These are phyloP conservation scores for Euphonia xanthogaster DNA, from an alignment of 2,797 vertebrate species.

Conservation along the genomic window DNA sequence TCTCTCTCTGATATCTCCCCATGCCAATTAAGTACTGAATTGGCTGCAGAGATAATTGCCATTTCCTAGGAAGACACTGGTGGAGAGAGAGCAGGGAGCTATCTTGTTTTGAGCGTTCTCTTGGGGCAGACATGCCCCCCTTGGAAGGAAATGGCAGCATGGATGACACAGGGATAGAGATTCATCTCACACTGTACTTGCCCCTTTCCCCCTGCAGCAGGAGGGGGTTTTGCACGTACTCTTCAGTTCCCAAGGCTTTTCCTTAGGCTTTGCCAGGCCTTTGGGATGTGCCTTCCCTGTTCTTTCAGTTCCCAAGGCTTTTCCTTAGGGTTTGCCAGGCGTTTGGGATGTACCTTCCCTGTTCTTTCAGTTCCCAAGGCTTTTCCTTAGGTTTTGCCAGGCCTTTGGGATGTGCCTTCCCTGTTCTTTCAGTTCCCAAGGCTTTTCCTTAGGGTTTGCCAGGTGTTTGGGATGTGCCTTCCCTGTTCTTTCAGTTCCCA, in stretches of 20 bases:
- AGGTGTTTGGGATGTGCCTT: neutral
- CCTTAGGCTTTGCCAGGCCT: neutral
- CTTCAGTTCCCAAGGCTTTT: neutral
- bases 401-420: neutral
- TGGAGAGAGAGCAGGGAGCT: neutral
- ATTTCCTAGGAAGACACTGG: neutral
- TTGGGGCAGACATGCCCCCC: neutral
- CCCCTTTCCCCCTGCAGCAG: neutral
- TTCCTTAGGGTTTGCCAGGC: neutral
- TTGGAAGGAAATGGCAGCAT: neutral
- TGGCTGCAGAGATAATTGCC: neutral
- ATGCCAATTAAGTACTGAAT: neutral
- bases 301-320: neutral
- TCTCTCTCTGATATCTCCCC: neutral
- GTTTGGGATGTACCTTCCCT: too few relatives aligned
- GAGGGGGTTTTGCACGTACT: rapidly evolving
- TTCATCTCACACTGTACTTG: neutral
- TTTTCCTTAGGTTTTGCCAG: neutral
- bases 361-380: neutral
- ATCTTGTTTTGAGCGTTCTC: neutral
- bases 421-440: neutral
- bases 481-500: neutral
- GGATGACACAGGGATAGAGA: neutral
- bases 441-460: neutral
- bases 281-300: rapidly evolving